Evolutionary conservation across 2,797 vertebrate species (phyloP).

Genomic region (Dipus sagitta): DNA sequence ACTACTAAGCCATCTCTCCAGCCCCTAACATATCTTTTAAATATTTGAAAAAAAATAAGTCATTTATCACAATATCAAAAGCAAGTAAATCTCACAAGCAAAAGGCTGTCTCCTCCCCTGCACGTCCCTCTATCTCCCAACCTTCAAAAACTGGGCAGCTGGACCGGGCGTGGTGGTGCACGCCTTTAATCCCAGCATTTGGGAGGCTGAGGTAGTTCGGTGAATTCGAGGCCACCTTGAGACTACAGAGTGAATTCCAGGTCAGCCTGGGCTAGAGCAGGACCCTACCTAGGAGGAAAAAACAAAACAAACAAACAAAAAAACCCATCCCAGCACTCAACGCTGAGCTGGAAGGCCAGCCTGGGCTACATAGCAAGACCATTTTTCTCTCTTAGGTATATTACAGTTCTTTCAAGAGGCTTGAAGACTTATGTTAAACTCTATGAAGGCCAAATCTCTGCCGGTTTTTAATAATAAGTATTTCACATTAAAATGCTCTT

Average conservation of each 20-base stretch:
- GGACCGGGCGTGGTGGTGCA: too few species aligned
- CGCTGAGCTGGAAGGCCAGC: background rate
- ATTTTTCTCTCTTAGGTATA: background rate
- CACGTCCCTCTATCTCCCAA: background rate
- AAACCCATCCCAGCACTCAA: background rate
- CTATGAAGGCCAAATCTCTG: slow-evolving; percentile 49
- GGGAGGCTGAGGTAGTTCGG: too few species aligned
- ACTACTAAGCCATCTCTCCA: too few species aligned
- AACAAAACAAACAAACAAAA: too few species aligned
- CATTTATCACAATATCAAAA: background rate
- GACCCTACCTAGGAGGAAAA: too few species aligned
- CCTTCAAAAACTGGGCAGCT: background rate
- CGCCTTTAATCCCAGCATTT: too few species aligned
- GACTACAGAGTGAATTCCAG: too few species aligned
- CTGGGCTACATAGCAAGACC: background rate
- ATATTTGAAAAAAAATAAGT: background rate
- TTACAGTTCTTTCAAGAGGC: slow-evolving; percentile 27
- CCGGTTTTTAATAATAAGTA: too few species aligned
- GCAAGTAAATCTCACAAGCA: background rate
- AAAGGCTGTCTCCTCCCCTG: background rate
- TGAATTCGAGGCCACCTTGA: too few species aligned
- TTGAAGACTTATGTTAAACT: slow-evolving; percentile 18
- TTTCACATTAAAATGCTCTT: slow-evolving; percentile 72
- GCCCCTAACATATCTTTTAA: too few species aligned
- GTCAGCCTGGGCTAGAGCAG: too few species aligned